Evolutionary conservation across 2,113 vertebrate species (phyloP), one percentile per base, ranked within the genome.

Genomic region (Meriones unguiculatus): DNA sequence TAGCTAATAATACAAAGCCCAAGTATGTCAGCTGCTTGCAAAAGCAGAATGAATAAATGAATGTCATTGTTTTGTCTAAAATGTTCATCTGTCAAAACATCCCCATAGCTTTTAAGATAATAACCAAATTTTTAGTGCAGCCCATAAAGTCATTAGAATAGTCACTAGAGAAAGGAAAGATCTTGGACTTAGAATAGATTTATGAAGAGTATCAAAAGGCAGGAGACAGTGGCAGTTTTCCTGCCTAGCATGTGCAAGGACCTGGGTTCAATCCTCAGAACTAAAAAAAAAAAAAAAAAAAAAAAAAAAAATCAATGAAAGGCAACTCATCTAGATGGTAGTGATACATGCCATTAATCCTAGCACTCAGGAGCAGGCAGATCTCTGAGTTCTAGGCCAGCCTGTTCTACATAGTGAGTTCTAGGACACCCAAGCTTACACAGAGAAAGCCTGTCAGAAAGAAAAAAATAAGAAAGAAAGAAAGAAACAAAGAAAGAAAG

Each of bases 41-140:
- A 85, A 32, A 38, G 50, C 46, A 46, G 57, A 93, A 87, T 57
- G 64, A 69, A n/a, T 35, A 35, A 69, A 87, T 69, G 13, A 57
- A 72, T 41, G 52, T 95, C 50, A 65, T 28, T 85, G 38, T 54
- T n/a, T 32, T 73, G 2, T 14, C 81, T 87, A 94, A 97, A 90
- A 77, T 57, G 65, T 9, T 14, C 77, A 73, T 30, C 69, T 89
- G 93, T 90, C 46, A 17, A 7, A 14, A 73, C 17, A 73, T 92
- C 54, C 35, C 64, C 25, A n/a, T 73, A 78, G 90, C 35, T 25
- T 96, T 92, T n/a, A 88, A 97, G 85, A 76, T 57, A 93, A 82
- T 73, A 94, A 38, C 17, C 52, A 84, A n/a, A 80, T 54, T 15
- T 94, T 94, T 46, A 93, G 20, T 17, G n/a, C 75, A 8, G 30